Evolutionary conservation across 2,797 vertebrate species (phyloP).

Genomic region (Lutra lutra): DNA sequence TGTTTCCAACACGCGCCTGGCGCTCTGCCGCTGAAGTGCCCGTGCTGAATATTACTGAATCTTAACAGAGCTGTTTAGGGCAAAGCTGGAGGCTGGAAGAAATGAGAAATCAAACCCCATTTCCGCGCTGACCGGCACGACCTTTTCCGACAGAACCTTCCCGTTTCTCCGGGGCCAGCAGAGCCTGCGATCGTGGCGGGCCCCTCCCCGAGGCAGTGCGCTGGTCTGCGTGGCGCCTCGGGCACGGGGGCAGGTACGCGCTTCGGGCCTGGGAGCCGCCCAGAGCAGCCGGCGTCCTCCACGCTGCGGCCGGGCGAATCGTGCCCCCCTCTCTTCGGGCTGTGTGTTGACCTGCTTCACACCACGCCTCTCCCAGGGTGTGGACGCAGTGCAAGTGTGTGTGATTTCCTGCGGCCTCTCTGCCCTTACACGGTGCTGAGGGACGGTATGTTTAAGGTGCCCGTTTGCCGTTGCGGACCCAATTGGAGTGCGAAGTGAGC

Average conservation of each 20-base stretch:
- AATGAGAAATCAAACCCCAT: background rate
- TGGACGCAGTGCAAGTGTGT: conserved; percentile 48
- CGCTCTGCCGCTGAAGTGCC: background rate
- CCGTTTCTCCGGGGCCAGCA: background rate
- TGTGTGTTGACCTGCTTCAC: conserved; percentile 47
- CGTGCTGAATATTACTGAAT: background rate
- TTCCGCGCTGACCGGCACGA: background rate
- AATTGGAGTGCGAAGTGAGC: background rate
- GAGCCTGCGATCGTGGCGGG: accelerated
- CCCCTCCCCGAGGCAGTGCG: background rate
- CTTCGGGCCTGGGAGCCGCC: background rate
- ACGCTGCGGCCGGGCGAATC: background rate
- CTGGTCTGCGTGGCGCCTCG: accelerated
- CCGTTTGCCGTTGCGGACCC: background rate
- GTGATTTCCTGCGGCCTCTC: conserved; percentile 52
- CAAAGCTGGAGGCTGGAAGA: background rate
- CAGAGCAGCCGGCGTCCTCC: background rate
- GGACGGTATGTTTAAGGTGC: background rate
- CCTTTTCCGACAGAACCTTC: background rate
- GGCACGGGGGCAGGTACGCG: accelerated
- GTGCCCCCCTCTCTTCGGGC: conserved; percentile 59
- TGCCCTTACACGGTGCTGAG: conserved; percentile 50
- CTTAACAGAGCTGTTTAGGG: background rate
- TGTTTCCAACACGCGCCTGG: background rate
- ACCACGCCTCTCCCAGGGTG: conserved; percentile 37